Evolutionary conservation across 2,888 invertebrate genomes (phyloP).

Genomic region (Amphipyra berbera): DNA sequence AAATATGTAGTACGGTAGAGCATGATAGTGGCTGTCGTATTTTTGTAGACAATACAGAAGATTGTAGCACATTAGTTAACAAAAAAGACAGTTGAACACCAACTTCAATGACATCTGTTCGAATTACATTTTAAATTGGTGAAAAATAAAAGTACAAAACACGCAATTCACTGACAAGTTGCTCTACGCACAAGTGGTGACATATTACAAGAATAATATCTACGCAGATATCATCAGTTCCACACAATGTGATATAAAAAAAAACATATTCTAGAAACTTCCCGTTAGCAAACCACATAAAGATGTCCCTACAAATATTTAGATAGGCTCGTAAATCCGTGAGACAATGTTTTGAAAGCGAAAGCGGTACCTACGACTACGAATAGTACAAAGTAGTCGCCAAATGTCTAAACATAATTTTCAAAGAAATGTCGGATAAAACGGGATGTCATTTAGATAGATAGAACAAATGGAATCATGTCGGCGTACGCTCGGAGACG

Average conservation of each 20-base stretch:
- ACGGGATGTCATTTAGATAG: constrained; percentile 65
- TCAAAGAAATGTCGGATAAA: constrained; percentile 65
- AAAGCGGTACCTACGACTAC: constrained; percentile 43
- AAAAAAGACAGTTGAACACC: constrained; percentile 4
- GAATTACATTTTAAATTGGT: constrained; percentile 21
- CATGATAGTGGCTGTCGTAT: constrained; percentile 6
- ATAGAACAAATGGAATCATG: constrained; percentile 75
- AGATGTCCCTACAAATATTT: constrained; percentile 55
- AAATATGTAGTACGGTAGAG: constrained; percentile 25
- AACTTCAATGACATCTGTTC: constrained; percentile 3
- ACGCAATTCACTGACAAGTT: constrained; percentile 20
- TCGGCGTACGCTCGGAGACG: constrained; percentile 40
- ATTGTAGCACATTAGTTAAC: neutral
- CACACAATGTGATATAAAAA: constrained; percentile 20
- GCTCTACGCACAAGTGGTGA: constrained; percentile 6
- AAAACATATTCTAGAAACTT: constrained; percentile 23
- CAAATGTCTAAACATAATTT: constrained; percentile 66
- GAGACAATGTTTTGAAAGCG: constrained; percentile 63
- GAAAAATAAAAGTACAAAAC: constrained; percentile 27
- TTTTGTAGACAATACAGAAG: neutral
- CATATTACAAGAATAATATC: constrained; percentile 19
- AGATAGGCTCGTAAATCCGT: constrained; percentile 61
- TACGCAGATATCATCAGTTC: constrained; percentile 9
- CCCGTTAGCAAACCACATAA: constrained; percentile 32
- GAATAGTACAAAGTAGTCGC: constrained; percentile 62